Evolutionary conservation across 2,113 vertebrate genomes (phyloP).

Genomic region (Dipodomys spectabilis): DNA sequence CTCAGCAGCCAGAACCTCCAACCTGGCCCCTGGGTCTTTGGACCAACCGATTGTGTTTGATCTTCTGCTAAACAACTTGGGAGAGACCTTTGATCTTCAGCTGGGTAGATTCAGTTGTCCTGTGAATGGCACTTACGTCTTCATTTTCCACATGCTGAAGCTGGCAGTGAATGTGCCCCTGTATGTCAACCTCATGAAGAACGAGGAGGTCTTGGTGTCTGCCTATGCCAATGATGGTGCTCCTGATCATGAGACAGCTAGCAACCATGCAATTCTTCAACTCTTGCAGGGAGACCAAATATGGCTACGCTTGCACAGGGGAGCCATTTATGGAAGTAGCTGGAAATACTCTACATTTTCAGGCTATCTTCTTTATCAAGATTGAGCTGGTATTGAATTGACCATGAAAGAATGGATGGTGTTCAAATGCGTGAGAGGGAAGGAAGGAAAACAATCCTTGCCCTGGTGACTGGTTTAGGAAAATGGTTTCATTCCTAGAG

Average conservation of each 20-base stretch:
- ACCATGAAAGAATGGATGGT: slow-evolving; percentile 75
- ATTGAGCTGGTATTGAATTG: slow-evolving; percentile 88
- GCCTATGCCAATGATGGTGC: slow-evolving; percentile 98
- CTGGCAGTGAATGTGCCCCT: slow-evolving; percentile 97
- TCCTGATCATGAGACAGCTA: slow-evolving; percentile 97
- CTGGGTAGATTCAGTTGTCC: slow-evolving; percentile 96
- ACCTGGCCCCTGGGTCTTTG: slow-evolving; percentile 95
- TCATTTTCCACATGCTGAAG: slow-evolving; percentile 99
- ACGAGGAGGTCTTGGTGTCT: slow-evolving; percentile 96
- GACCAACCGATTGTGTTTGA: slow-evolving; percentile 98
- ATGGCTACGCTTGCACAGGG: slow-evolving; percentile 96
- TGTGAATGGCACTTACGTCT: slow-evolving; percentile 95
- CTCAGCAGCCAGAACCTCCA: slow-evolving; percentile 95
- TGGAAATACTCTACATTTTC: slow-evolving; percentile 99
- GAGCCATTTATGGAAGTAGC: slow-evolving; percentile 98
- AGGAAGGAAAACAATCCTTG: slow-evolving; percentile 38
- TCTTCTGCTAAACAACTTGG: slow-evolving; percentile 95
- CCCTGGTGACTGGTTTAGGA: slow-evolving; percentile 78
- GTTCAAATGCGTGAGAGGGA: slow-evolving; percentile 78
- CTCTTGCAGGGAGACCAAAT: slow-evolving; percentile 97
- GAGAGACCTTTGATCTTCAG: slow-evolving; percentile 94
- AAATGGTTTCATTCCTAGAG: slow-evolving; percentile 79
- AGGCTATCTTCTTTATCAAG: slow-evolving; percentile 97
- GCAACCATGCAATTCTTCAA: slow-evolving; percentile 96
- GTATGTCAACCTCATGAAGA: slow-evolving; percentile 98